Evolutionary conservation across 2,797 vertebrate species (phyloP).

Genomic region (Enteromius radiatus): DNA sequence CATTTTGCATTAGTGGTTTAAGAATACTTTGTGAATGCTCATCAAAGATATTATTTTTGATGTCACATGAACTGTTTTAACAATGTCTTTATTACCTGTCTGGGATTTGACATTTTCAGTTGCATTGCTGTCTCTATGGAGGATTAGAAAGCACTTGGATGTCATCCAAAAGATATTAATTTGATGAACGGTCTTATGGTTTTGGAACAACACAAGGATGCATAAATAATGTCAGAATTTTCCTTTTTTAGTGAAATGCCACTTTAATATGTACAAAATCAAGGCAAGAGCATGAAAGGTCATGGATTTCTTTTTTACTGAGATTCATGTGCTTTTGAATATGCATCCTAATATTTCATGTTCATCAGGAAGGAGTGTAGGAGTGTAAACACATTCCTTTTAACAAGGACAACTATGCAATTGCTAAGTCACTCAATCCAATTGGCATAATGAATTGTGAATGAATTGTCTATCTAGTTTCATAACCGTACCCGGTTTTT

Average conservation of each 20-base stretch:
- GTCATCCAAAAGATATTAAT: neutral
- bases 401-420: neutral
- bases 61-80: neutral
- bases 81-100: neutral
- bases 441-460: conserved; percentile 8
- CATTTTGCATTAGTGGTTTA: neutral
- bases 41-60: neutral
- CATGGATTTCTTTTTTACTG: neutral
- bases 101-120: neutral
- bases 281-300: neutral
- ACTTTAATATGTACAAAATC: neutral
- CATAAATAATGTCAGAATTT: neutral
- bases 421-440: conserved; percentile 18
- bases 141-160: neutral
- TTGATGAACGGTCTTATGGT: neutral
- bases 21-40: neutral
- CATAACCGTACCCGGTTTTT: neutral
- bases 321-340: neutral
- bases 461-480: conserved; percentile 25
- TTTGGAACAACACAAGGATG: neutral
- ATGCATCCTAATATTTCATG: neutral
- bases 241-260: neutral
- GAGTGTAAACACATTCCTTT: neutral
- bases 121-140: neutral
- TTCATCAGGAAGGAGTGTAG: neutral